Evolutionary conservation across 2,888 invertebrate genomes (phyloP), one percentile per base, ranked within the genome.

Genomic region (Rhabditoides inermis): DNA sequence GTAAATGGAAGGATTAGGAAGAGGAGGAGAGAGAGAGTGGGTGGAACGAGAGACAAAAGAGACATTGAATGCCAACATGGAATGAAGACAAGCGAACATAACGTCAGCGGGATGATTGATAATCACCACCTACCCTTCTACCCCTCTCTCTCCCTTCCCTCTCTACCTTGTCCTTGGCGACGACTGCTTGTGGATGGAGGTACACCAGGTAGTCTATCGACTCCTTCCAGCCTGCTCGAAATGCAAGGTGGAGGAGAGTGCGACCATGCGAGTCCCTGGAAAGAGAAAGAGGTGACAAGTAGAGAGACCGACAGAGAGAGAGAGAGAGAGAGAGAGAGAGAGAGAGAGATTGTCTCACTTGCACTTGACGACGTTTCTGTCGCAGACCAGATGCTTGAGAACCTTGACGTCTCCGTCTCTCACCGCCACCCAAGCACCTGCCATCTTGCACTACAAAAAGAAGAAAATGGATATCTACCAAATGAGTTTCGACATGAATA

Each of bases 341-440:
- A 18, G 42, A 42, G 42, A 42, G 42, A 5, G 23, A 5, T 5
- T 23, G 42, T 25, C n/a, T 6, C 23, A 22, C n/a, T 12, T 46
- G 28, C 20, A 36, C 4, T 22, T 40, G 20, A 40, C 22, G 40
- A 71, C 61, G 28, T 51, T 49, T 41, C 60, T 63, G 35, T 57
- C 55, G 56, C 65, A 67, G 10, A 73, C 59, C 46, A 73, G 60
- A 49, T 73, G 73, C 51, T 73, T 73, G 44, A 73, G 45, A 25
- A 62, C 62, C 27, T 58, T 48, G 2, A 60, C 51, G 51, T 73
- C 73, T 42, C 70, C 72, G 10, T 70, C 73, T 3, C 58, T 49
- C 7, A 75, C 53, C 0, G 73, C 65, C 46, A 75, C 70, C 65
- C 72, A 75, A 22, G 75, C 60, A 15, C 71, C 73, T 23, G 60